Base-by-base conservation (phyloP, 2,888 invertebrate genomes). In the Candidula unifasciata region DNA sequence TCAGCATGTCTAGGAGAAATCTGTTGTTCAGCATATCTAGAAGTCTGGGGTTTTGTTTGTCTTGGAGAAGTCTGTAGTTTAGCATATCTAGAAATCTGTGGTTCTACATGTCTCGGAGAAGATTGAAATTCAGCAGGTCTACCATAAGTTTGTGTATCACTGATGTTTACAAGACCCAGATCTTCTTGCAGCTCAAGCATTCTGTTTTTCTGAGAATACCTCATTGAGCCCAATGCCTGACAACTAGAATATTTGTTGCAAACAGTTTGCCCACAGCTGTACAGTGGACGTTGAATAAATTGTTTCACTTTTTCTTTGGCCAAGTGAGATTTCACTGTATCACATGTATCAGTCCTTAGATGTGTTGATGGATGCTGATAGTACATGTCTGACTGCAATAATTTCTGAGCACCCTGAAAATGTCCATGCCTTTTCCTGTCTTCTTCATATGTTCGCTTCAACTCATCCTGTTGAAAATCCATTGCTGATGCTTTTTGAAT, bases 241-340 rank as follows among this genome's bases (percentile, higher is more conserved):
- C 3, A 3, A 21, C 21, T 13, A 37, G n/a, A 54, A 37, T 30
- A 18, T 3, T 24, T 37, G n/a, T 24, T 37, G n/a, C 10, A 10
- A 21, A 37, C 37, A 30, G 16, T 1, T 57, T n/a, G 33, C 2
- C 13, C 30, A 30, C 24, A 13, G 2, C 27, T 13, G 24, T 54
- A 24, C 52, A 33, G 1, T 81, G 73, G 60, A 30, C 73, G 60
- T 30, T 64, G 57, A 8, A 73, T 73, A 27, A 81, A 57, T n/a
- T 35, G 33, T 30, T 81, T 81, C 2, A 24, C 24, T 21, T 37
- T 27, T 3, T 73, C 35, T 44, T 33, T 69, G 21, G 27, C 35
- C 5, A 57, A 60, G 16, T 27, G 1, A n/a, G 1, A 0, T 35
- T 54, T 24, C 18, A 33, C 30, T 54, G 27, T 35, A 69, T 24